phyloP scores from a whole-genome alignment of 1,140 invertebrate species.

The Meloidogyne hapla region DNA sequence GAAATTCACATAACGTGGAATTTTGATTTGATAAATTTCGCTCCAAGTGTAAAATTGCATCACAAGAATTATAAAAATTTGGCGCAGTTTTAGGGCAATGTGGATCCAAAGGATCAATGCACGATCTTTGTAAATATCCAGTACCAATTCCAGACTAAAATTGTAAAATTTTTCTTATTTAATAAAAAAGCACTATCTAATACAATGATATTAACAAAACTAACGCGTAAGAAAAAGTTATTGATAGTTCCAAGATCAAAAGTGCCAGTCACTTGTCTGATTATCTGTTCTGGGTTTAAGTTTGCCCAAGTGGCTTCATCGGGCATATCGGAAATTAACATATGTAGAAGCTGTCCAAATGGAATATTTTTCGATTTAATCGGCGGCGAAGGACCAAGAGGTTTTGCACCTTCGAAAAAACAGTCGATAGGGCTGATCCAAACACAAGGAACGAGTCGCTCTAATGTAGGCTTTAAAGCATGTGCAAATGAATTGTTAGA shows the following conservation, averaged over 20 bases:
- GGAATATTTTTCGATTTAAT: conserved; percentile 34
- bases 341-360: conserved; percentile 38
- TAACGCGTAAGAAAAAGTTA: conserved; percentile 43
- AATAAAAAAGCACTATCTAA: too few species aligned
- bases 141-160: conserved; percentile 79
- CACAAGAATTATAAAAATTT: conserved; percentile 72
- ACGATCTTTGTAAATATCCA: conserved; percentile 93
- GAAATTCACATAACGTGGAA: too few species aligned
- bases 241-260: conserved; percentile 40
- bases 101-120: conserved; percentile 83
- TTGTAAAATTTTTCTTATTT: conserved; percentile 56
- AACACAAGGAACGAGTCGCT: conserved; percentile 81
- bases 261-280: conserved; percentile 46
- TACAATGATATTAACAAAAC: too few species aligned
- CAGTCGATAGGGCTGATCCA: conserved; percentile 96
- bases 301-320: conserved; percentile 50
- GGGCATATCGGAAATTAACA: conserved; percentile 8
- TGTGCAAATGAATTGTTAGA: conserved; percentile 38
- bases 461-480: conserved; percentile 44
- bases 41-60: not conserved
- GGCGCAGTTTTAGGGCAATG: conserved; percentile 81
- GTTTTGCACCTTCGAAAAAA: conserved; percentile 97
- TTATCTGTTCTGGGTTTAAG: conserved; percentile 49
- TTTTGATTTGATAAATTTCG: too few species aligned
- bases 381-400: conserved; percentile 66